These are phyloP conservation scores for Drosophila rubida DNA, from an alignment of 2,888 invertebrate species.

Conservation along the genomic window DNA sequence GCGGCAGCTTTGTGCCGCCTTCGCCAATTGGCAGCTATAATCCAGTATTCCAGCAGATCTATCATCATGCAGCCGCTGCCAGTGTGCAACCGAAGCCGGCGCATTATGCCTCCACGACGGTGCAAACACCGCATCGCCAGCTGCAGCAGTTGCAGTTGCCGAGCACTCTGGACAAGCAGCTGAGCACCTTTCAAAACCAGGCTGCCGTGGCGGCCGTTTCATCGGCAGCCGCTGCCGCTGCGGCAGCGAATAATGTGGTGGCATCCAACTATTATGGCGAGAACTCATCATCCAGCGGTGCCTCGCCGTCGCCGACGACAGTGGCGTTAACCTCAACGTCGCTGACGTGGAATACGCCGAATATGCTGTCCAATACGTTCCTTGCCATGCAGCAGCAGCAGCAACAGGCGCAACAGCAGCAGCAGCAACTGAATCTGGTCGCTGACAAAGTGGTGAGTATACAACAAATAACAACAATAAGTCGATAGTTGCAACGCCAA, in stretches of 20 bases:
- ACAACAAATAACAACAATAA: neutral
- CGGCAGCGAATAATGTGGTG: slow-evolving; percentile 81
- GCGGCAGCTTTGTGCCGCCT: slow-evolving; percentile 88
- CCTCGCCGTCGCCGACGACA: slow-evolving; percentile 84
- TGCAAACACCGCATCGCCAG: slow-evolving; percentile 89
- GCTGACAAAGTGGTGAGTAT: slow-evolving; percentile 84
- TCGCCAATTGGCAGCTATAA: slow-evolving; percentile 91
- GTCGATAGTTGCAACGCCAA: slow-evolving; percentile 16
- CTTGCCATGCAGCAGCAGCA: slow-evolving; percentile 84
- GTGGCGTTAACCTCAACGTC: slow-evolving; percentile 85
- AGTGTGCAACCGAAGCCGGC: slow-evolving; percentile 88
- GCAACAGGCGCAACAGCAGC: slow-evolving; percentile 75
- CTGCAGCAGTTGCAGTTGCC: slow-evolving; percentile 88
- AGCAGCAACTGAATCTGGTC: slow-evolving; percentile 80
- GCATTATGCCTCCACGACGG: slow-evolving; percentile 88
- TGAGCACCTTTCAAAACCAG: slow-evolving; percentile 83
- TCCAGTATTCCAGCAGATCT: slow-evolving; percentile 92
- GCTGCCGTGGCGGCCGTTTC: slow-evolving; percentile 80
- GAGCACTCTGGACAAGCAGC: slow-evolving; percentile 84
- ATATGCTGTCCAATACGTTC: slow-evolving; percentile 83
- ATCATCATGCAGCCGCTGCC: slow-evolving; percentile 89
- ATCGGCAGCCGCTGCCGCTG: slow-evolving; percentile 81
- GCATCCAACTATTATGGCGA: slow-evolving; percentile 84
- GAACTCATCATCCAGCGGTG: slow-evolving; percentile 84
- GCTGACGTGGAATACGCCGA: slow-evolving; percentile 90